Evolutionary conservation across 2,797 vertebrate genomes (phyloP).

Genomic region (Tamandua tetradactyla): DNA sequence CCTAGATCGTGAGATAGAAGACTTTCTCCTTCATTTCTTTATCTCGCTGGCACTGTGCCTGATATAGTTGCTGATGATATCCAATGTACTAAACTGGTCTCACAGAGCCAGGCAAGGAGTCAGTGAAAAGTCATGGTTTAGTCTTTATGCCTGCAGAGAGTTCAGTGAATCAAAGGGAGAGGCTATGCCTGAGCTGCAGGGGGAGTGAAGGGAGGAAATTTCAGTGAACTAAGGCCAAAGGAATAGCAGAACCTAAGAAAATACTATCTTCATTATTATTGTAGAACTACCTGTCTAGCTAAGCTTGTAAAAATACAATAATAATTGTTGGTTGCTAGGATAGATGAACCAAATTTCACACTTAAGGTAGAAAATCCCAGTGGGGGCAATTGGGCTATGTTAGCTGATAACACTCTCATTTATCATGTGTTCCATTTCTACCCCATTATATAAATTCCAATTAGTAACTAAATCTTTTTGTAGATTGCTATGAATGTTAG

Average conservation of each 20-base stretch:
- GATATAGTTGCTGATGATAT: background rate
- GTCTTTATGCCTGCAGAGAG: background rate
- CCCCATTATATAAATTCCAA: background rate
- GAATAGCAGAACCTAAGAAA: background rate
- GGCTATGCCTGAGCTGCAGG: background rate
- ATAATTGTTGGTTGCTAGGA: background rate
- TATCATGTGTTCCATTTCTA: background rate
- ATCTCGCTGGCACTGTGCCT: background rate
- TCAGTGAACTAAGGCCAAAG: background rate
- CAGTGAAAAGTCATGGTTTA: background rate
- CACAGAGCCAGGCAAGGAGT: background rate
- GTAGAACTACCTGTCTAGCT: background rate
- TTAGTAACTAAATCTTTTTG: background rate
- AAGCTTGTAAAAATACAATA: background rate
- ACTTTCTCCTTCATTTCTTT: background rate
- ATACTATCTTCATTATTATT: background rate
- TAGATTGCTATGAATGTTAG: background rate
- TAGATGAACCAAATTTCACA: background rate
- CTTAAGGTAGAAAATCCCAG: background rate
- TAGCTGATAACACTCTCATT: background rate
- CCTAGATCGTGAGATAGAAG: background rate
- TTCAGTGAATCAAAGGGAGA: background rate
- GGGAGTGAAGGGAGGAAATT: background rate
- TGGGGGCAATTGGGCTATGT: background rate
- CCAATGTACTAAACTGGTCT: background rate